Evolutionary conservation across 64 coral and sea anemone species (phyloP), one percentile per base, ranked within the genome.

Genomic region (Trachythela sp.): DNA sequence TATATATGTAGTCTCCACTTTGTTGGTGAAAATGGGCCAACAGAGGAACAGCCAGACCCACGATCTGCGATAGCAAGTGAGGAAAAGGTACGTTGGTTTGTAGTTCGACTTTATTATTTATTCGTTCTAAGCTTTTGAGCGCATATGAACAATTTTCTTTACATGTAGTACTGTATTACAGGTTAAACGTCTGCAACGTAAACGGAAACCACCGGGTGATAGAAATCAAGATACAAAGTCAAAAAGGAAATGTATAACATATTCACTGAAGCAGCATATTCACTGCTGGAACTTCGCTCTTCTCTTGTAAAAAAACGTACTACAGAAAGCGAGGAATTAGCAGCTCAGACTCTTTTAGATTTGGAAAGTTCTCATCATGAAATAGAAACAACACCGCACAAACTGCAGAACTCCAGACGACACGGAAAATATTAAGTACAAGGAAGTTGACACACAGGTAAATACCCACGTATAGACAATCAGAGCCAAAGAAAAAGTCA

Each of bases 1-100:
- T 80, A 80, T 36, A 80, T 80, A 15, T 80, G 75, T 80, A 80
- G 75, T 80, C 37, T 80, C 31, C 13, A 80, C 11, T 80, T 39
- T 80, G 37, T 80, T 80, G 75, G 75, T 80, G 75, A 39, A 80
- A n/a, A 39, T 22, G 75, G 33, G 75, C 75, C 75, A 80, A 80
- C 75, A 37, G 20, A 80, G 37, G 37, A 80, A 18, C 75, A 80
- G 31, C 75, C 13, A 35, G 37, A 80, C 34, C 75, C 75, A 80
- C 9, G 31, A 80, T 39, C 75, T 15, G 75, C 34, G 37, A 80
- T 39, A 36, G 75, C 75, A 9, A 80, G 75, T 39, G 14, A 80
- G 75, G 75, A 80, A 36, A 80, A 80, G 75, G 75, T 80, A 80
- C n/a, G n/a, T 7, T 49, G 15, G 15, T 29, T n/a, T 38, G 49